Percentiles rank a stretch among this genome's conserved stretches.
Evolutionary conservation across 2,113 vertebrate species (phyloP).

Genomic region (Gymnobelideus leadbeateri): DNA sequence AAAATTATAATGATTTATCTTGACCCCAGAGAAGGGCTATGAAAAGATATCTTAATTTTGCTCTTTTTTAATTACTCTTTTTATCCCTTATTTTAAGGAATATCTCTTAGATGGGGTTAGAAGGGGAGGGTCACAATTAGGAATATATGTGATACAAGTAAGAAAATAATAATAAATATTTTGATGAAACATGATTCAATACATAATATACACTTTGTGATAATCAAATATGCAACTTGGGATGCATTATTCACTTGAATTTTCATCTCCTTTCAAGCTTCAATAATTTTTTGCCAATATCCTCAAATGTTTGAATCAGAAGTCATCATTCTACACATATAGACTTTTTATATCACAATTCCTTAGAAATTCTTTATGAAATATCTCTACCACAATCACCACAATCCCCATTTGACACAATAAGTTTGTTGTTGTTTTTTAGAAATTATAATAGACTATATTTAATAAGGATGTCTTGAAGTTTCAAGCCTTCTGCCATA

Average conservation of each 20-base stretch:
- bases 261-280: not conserved
- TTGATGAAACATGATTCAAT: not conserved
- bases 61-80: not conserved
- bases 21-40: not conserved
- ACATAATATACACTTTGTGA: not conserved
- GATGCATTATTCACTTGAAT: not conserved
- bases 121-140: not conserved
- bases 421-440: too few relatives aligned
- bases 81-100: not conserved
- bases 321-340: not conserved
- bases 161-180: not conserved
- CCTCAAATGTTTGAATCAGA: not conserved
- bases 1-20: not conserved
- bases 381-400: not conserved
- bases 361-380: not conserved
- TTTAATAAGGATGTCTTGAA: not conserved
- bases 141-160: not conserved
- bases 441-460: not conserved
- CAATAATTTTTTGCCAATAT: not conserved
- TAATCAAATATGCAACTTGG: not conserved
- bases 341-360: not conserved
- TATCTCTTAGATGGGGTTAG: not conserved
- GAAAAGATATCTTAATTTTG: not conserved
- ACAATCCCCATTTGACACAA: not conserved
- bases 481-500: not conserved